Conservation (phyloP, 2,113 vertebrate species). For the Lepidothrix coronata region DNA sequence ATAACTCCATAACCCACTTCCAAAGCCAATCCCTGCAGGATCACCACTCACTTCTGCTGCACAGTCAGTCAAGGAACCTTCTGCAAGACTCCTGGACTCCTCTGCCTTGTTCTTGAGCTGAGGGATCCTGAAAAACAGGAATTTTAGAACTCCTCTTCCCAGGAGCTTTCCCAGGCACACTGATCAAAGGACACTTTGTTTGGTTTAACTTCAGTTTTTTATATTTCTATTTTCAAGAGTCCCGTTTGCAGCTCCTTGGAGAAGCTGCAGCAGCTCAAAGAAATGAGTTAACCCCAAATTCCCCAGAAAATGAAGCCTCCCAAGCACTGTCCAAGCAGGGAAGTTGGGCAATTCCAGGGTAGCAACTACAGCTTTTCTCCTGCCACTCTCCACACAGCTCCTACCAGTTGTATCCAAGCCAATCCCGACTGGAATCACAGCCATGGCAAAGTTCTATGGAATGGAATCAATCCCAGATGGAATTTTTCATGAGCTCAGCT, state of each 20-base stretch:
- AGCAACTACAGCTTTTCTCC: background rate
- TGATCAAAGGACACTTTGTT: background rate
- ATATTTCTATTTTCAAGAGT: background rate
- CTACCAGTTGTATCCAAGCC: background rate
- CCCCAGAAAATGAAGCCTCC: background rate
- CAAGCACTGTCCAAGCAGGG: background rate
- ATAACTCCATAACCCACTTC: background rate
- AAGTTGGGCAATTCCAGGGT: background rate
- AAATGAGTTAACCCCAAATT: background rate
- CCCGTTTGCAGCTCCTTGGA: background rate
- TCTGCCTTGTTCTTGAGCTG: constrained; percentile 59
- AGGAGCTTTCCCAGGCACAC: background rate
- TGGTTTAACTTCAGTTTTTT: background rate
- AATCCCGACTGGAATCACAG: background rate
- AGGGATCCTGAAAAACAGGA: constrained; percentile 41
- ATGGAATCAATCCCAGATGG: fast-evolving
- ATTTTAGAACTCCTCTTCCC: background rate
- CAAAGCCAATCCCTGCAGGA: background rate
- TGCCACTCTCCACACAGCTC: background rate
- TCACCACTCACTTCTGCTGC: constrained; percentile 59
- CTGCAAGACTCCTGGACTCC: constrained; percentile 63
- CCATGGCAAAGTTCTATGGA: background rate
- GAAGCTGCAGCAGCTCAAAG: background rate
- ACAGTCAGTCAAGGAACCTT: background rate
- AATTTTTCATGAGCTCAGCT: background rate